These are phyloP conservation scores for Ceyx cyanopectus DNA, from an alignment of 2,113 vertebrate genomes.

Conservation along the genomic window DNA sequence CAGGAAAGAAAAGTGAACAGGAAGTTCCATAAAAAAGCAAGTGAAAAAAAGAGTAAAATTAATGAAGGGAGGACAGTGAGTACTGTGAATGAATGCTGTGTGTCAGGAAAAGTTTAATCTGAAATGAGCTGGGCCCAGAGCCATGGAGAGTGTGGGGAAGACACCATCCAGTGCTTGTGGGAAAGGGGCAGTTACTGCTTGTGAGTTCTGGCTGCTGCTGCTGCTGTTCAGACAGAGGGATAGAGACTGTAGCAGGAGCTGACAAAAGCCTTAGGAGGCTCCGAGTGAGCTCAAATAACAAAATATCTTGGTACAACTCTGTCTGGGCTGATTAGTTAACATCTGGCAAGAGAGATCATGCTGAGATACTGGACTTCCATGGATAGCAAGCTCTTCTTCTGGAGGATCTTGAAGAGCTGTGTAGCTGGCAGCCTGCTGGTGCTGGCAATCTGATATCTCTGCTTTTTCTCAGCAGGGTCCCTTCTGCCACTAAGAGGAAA, in stretches of 20 bases:
- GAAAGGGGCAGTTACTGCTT: neutral
- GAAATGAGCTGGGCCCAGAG: neutral
- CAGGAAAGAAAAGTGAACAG: neutral
- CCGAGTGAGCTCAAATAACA: neutral
- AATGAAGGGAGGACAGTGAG: neutral
- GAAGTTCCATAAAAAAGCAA: neutral
- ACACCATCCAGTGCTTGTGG: fast-evolving
- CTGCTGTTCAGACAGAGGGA: neutral
- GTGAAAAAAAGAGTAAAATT: neutral
- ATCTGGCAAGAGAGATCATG: neutral
- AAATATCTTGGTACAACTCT: neutral
- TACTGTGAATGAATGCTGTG: neutral
- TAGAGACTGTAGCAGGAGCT: neutral
- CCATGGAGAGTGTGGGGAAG: neutral
- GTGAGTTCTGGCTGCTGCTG: neutral
- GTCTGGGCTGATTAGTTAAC: neutral
- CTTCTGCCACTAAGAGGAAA: neutral
- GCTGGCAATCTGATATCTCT: neutral
- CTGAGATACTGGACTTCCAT: neutral
- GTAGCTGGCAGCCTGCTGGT: neutral
- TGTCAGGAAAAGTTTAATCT: neutral
- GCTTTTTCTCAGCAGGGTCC: neutral
- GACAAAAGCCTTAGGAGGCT: neutral
- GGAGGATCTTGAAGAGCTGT: neutral
- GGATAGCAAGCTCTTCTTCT: neutral